Percentiles rank a stretch among this genome's conserved stretches.
These are phyloP conservation scores for Drosophila insularis DNA, from an alignment of 1,140 invertebrate genomes.

Conservation along the genomic window DNA sequence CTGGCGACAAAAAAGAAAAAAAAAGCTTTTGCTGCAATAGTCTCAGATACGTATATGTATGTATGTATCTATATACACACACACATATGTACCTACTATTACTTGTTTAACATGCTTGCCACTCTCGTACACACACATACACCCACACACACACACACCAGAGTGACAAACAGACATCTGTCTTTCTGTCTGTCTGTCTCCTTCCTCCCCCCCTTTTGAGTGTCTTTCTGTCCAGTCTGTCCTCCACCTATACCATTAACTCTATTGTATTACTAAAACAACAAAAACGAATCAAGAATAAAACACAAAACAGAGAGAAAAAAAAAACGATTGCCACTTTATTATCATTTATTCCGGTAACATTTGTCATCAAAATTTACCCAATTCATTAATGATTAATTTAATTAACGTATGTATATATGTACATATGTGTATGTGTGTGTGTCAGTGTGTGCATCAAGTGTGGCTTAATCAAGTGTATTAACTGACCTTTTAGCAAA, in stretches of 20 bases:
- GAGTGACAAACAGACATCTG: background rate
- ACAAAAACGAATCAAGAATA: background rate
- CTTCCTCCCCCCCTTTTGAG: background rate
- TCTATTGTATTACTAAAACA: slow-evolving; percentile 48
- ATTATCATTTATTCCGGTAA: slow-evolving; percentile 43
- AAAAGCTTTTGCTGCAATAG: slow-evolving; percentile 17
- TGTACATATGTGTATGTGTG: background rate
- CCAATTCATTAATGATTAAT: slow-evolving; percentile 28
- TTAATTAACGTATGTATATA: background rate
- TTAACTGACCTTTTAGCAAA: background rate
- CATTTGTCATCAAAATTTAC: slow-evolving; percentile 42
- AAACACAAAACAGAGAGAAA: background rate
- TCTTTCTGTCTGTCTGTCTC: slow-evolving; percentile 5
- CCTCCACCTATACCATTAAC: slow-evolving; percentile 22
- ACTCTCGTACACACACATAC: background rate
- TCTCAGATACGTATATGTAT: slow-evolving; percentile 9
- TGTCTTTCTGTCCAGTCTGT: slow-evolving; percentile 2
- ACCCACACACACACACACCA: background rate
- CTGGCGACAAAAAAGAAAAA: slow-evolving; percentile 5
- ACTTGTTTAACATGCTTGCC: slow-evolving; percentile 27
- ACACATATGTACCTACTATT: background rate
- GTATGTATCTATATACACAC: background rate
- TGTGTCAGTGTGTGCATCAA: background rate
- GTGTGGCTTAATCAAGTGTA: background rate
- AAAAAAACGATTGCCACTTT: slow-evolving; percentile 41